Percentiles rank a stretch among this genome's conserved stretches.
Evolutionary conservation across 2,888 invertebrate species (phyloP).

Genomic region (Leptinotarsa peninsularis): DNA sequence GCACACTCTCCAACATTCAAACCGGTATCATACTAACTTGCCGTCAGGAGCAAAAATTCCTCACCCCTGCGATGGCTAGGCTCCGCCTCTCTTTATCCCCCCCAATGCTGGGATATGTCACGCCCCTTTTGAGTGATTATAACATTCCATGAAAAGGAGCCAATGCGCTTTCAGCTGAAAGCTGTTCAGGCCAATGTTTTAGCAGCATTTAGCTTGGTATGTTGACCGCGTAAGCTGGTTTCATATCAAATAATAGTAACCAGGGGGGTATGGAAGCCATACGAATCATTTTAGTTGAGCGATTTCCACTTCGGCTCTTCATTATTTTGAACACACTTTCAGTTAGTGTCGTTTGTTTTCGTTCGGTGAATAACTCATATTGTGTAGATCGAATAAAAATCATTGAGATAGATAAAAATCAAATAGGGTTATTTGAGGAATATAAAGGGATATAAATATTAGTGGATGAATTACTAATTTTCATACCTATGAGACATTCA

Average conservation of each 20-base stretch:
- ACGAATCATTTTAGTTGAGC: constrained; percentile 48
- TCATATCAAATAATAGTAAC: constrained; percentile 58
- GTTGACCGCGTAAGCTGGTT: constrained; percentile 54
- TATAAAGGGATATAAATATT: too few relatives aligned
- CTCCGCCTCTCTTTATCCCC: constrained; percentile 53
- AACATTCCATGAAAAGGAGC: constrained; percentile 53
- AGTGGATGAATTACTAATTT: too few relatives aligned
- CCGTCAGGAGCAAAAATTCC: constrained; percentile 57
- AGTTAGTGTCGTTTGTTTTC: constrained; percentile 29
- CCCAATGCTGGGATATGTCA: constrained; percentile 36
- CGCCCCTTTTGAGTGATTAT: constrained; percentile 55
- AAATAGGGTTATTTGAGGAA: background rate
- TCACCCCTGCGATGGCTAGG: constrained; percentile 52
- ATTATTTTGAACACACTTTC: constrained; percentile 36
- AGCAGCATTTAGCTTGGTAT: constrained; percentile 48
- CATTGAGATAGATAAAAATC: background rate
- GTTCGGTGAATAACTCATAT: constrained; percentile 17
- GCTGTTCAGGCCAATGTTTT: constrained; percentile 48
- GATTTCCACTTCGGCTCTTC: constrained; percentile 43
- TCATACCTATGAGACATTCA: too few relatives aligned
- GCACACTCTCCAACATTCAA: constrained; percentile 42
- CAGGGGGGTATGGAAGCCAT: constrained; percentile 57
- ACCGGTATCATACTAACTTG: constrained; percentile 56
- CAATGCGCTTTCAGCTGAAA: constrained; percentile 49
- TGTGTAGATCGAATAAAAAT: background rate